Evolutionary conservation across 2,113 vertebrate genomes (phyloP).

Genomic region (Sus scrofa): DNA sequence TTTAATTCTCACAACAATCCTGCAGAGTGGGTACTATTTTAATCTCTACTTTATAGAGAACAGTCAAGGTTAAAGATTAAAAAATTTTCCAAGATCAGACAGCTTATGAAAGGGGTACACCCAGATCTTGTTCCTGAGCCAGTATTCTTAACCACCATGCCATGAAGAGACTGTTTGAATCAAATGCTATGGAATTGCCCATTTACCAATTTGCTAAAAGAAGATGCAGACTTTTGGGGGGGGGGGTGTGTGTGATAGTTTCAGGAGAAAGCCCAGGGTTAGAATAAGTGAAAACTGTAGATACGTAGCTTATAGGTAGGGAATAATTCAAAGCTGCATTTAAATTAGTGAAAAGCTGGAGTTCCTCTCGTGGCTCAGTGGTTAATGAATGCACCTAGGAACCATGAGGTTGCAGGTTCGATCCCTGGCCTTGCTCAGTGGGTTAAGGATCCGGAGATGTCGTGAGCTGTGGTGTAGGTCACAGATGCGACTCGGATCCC

Average conservation of each 20-base stretch:
- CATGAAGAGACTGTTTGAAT: background rate
- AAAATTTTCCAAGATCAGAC: background rate
- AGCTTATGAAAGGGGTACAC: background rate
- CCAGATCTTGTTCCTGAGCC: background rate
- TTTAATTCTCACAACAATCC: background rate
- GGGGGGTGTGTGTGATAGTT: background rate
- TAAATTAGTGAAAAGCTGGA: background rate
- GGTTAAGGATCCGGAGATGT: too few relatives aligned
- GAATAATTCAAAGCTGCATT: constrained; percentile 35
- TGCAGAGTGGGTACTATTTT: background rate
- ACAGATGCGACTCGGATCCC: too few relatives aligned
- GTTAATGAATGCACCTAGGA: too few relatives aligned
- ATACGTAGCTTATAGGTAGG: background rate
- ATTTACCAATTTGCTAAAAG: constrained; percentile 27
- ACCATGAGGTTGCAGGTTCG: too few relatives aligned
- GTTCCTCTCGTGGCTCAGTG: too few relatives aligned
- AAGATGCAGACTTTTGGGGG: background rate
- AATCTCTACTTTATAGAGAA: background rate
- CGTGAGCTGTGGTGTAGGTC: too few relatives aligned
- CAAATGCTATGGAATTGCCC: background rate
- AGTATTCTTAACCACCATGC: background rate
- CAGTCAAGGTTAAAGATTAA: background rate
- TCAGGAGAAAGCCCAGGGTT: background rate
- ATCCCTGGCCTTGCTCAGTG: too few relatives aligned
- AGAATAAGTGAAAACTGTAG: background rate